phyloP scores from a whole-genome alignment of 2,888 invertebrate genomes.

The Coremacera marginata region DNA sequence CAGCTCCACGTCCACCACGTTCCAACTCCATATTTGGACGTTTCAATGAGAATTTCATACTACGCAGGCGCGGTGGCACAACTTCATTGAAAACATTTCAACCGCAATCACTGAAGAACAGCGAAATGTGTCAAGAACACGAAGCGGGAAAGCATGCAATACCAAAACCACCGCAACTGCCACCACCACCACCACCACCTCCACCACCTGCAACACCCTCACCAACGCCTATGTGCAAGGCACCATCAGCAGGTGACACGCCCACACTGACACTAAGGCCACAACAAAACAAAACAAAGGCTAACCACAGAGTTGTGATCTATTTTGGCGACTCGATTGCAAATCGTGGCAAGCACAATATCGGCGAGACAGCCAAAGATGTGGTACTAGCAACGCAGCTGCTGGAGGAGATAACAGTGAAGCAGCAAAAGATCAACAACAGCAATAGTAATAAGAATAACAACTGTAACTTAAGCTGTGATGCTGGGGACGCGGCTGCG shows the following conservation, averaged over 20 bases:
- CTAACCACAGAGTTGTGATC: constrained; percentile 77
- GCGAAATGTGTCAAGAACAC: constrained; percentile 62
- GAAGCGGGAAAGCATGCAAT: neutral
- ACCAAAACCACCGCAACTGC: constrained; percentile 65
- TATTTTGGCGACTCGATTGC: constrained; percentile 78
- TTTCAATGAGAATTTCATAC: constrained; percentile 69
- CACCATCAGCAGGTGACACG: constrained; percentile 45
- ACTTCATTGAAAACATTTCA: constrained; percentile 64
- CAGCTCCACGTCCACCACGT: constrained; percentile 62
- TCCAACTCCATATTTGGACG: constrained; percentile 60
- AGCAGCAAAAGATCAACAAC: constrained; percentile 29
- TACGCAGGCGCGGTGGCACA: constrained; percentile 67
- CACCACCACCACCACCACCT: constrained; percentile 58
- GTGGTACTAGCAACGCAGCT: constrained; percentile 42
- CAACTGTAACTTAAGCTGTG: constrained; percentile 35
- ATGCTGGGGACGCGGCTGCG: constrained; percentile 10
- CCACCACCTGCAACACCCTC: constrained; percentile 57
- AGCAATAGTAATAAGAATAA: constrained; percentile 8
- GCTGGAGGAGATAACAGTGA: constrained; percentile 36
- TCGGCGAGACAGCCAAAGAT: constrained; percentile 41
- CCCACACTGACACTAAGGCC: constrained; percentile 35
- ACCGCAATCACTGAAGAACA: constrained; percentile 61
- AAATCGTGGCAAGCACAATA: constrained; percentile 49
- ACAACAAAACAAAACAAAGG: constrained; percentile 51
- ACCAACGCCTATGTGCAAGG: constrained; percentile 60